These are phyloP conservation scores for Pomatostomus ruficeps DNA, from an alignment of 2,113 vertebrate species.

Conservation along the genomic window DNA sequence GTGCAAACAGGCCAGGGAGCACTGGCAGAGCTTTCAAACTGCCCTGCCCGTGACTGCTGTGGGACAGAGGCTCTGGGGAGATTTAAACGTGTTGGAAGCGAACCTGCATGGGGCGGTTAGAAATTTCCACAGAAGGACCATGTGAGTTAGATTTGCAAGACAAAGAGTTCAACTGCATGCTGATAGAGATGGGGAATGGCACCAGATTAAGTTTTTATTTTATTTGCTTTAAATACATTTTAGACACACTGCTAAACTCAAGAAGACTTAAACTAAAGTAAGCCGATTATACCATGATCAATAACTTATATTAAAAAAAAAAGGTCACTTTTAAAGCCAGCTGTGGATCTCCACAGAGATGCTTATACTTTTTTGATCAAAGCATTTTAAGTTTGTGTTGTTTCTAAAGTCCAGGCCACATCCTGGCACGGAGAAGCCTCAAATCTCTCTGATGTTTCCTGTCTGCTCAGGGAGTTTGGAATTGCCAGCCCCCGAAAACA, in stretches of 20 bases:
- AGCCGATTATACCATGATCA: not conserved
- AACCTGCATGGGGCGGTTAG: not conserved
- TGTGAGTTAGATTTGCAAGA: not conserved
- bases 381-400: not conserved
- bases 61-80: not conserved
- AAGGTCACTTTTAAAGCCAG: not conserved
- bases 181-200: rapidly evolving
- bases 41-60: not conserved
- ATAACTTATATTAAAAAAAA: not conserved
- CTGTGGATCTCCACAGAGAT: not conserved
- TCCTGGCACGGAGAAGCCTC: not conserved
- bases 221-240: not conserved
- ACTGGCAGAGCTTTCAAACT: not conserved
- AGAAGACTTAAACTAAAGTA: not conserved
- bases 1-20: not conserved
- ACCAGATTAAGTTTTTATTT: not conserved
- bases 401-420: not conserved
- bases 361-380: not conserved
- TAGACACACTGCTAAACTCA: not conserved
- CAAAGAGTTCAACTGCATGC: not conserved
- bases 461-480: not conserved
- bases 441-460: not conserved
- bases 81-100: not conserved
- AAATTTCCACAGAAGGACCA: not conserved
- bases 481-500: not conserved